phyloP scores from a whole-genome alignment of 2,797 vertebrate species.

The Pagetopsis macropterus region DNA sequence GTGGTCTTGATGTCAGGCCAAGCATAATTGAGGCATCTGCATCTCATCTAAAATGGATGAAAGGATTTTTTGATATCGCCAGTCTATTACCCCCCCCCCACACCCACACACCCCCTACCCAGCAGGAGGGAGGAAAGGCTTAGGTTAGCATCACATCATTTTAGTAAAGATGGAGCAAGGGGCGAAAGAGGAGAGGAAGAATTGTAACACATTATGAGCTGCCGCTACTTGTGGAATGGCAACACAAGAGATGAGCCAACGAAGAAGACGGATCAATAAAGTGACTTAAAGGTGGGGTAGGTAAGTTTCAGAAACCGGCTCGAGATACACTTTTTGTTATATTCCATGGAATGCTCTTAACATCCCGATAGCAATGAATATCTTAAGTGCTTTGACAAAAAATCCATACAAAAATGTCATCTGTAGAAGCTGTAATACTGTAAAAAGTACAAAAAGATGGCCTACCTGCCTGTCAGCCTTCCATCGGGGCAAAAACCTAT shows the following conservation, averaged over 20 bases:
- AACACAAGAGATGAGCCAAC: neutral
- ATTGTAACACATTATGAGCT: slow-evolving; percentile 14
- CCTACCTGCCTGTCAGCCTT: too few relatives aligned
- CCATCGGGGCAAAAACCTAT: too few relatives aligned
- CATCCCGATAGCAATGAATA: too few relatives aligned
- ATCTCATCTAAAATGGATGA: slow-evolving; percentile 83
- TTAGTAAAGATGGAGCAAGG: slow-evolving; percentile 35
- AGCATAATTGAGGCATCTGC: slow-evolving; percentile 84
- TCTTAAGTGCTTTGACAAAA: too few relatives aligned
- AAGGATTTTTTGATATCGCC: slow-evolving; percentile 73
- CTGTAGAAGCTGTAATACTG: too few relatives aligned
- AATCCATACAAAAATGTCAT: too few relatives aligned
- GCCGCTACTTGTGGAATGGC: slow-evolving; percentile 2
- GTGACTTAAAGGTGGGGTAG: neutral
- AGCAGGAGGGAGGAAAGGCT: slow-evolving; percentile 47
- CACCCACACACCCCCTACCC: slow-evolving; percentile 9
- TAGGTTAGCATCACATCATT: slow-evolving; percentile 42
- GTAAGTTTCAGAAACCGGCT: too few relatives aligned
- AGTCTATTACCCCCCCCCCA: slow-evolving; percentile 14
- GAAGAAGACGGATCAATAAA: neutral
- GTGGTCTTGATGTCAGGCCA: slow-evolving; percentile 71
- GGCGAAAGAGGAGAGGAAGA: slow-evolving; percentile 6
- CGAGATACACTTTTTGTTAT: too few relatives aligned
- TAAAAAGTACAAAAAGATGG: too few relatives aligned
- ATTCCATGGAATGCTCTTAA: too few relatives aligned